Conservation (phyloP, 2,113 vertebrate genomes). For the Dasyurus viverrinus region DNA sequence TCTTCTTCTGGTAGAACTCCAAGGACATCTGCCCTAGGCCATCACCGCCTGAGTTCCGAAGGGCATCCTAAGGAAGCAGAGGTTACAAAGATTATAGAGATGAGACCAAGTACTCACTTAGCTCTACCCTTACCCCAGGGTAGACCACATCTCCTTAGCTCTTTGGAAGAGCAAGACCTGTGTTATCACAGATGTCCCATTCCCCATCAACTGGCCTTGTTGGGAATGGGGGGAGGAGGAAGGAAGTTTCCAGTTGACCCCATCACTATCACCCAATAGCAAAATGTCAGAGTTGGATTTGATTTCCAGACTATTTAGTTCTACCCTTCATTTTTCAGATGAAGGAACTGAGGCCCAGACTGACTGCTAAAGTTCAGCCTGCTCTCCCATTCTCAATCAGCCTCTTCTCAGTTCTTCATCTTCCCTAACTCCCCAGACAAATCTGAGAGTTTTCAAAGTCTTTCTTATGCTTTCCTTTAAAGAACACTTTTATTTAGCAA, state of each 20-base stretch:
- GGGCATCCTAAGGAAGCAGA: conserved; percentile 87
- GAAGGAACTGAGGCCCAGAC: neutral
- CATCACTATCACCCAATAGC: neutral
- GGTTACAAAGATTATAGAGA: neutral
- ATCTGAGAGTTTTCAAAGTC: neutral
- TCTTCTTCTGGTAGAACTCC: conserved; percentile 99
- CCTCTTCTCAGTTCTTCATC: neutral
- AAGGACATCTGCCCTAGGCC: conserved; percentile 97
- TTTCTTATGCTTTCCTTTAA: neutral
- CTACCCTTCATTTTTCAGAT: neutral
- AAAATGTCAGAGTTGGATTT: neutral
- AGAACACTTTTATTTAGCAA: neutral
- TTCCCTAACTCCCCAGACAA: neutral
- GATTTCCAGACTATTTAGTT: neutral
- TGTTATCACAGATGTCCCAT: neutral
- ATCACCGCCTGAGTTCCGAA: conserved; percentile 92
- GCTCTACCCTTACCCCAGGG: neutral
- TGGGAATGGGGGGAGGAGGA: neutral
- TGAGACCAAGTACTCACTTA: fast-evolving
- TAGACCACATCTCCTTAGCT: neutral
- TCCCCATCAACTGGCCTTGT: neutral
- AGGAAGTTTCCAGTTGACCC: neutral
- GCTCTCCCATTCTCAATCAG: neutral
- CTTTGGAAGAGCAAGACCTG: neutral
- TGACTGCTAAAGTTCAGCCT: neutral